Base-by-base conservation (phyloP, 2,113 vertebrate genomes). In the Brachyistius frenatus region DNA sequence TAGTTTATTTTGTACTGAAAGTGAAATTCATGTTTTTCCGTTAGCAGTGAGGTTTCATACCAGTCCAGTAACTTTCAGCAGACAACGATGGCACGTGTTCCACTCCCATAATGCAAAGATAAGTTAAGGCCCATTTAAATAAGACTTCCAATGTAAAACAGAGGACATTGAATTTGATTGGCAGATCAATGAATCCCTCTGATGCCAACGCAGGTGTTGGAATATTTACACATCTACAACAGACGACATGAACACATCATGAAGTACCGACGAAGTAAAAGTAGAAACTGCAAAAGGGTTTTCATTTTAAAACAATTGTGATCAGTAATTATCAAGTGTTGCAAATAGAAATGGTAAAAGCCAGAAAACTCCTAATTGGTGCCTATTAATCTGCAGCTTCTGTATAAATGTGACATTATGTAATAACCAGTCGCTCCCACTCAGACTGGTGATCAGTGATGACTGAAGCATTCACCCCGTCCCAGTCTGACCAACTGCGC, bases 171-270 rank as follows among this genome's bases (percentile, higher is more conserved):
- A 50, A 6, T 49, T 23, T 47, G 16, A 75, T 35, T 61, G 46
- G n/a, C 33, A 47, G 30, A 53, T 16, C n/a, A 1, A 11, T 54
- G 32, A 49, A 68, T 5, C 16, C 37, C 64, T 32, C 30, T 7
- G 5, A 50, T 46, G 13, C 46, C 0, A 30, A 54, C 66, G 37
- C 1, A n/a, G 13, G 8, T 23, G 37, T 68, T 35, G 23, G 35
- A 75, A 64, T 52, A 80, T 56, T 52, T 66, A 62, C 13, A 78
- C 62, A 31, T 56, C 10, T 52, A 56, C 11, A 52, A 36, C 35
- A 36, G 23, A 69, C 37, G 0, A 66, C 13, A 33, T 33, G 15
- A 72, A 4, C 2, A 50, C 23, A 32, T 30, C 31, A 5, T 36
- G 44, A 32, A 36, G 13, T 32, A 7, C 5, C 5, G 3, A 36